A percentile compares a stretch with the other conserved stretches of the same genome.
These are phyloP conservation scores for Merluccius polli DNA, from an alignment of 2,797 vertebrate species.

Conservation along the genomic window DNA sequence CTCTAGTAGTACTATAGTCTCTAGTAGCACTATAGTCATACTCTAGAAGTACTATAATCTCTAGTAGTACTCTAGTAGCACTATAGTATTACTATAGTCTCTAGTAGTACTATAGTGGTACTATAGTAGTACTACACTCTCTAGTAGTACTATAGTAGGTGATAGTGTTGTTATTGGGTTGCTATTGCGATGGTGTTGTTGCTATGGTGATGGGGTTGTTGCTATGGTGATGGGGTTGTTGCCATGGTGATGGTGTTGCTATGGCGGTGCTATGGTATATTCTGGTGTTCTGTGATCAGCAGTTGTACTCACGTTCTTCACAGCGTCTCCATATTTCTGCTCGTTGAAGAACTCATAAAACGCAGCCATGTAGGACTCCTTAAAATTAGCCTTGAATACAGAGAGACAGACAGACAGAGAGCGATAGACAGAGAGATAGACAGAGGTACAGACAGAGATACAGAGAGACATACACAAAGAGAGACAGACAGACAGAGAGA, in stretches of 20 bases:
- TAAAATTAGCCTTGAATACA: conserved; percentile 90
- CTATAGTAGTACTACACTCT: no score
- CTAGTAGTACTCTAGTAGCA: neutral
- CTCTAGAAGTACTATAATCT: no score
- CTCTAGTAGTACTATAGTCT: no score
- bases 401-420: conserved; percentile 6
- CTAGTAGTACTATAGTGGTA: no score
- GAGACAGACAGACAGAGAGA: neutral
- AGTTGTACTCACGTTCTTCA: conserved; percentile 88
- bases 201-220: no score
- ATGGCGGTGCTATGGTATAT: neutral
- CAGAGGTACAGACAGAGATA: neutral
- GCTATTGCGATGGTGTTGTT: no score
- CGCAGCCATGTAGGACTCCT: conserved; percentile 96
- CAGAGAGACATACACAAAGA: neutral
- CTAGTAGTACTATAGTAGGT: no score
- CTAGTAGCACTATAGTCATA: no score
- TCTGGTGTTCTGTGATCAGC: neutral
- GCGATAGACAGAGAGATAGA: neutral
- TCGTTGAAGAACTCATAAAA: conserved; percentile 99
- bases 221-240: neutral
- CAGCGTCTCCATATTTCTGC: conserved; percentile 96
- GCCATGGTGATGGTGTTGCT: neutral
- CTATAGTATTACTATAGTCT: neutral
- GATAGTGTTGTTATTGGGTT: no score